A percentile compares a stretch with the other conserved stretches of the same genome.
These are phyloP conservation scores for Drosophila prostipennis DNA, from an alignment of 2,888 invertebrate genomes.

Conservation along the genomic window DNA sequence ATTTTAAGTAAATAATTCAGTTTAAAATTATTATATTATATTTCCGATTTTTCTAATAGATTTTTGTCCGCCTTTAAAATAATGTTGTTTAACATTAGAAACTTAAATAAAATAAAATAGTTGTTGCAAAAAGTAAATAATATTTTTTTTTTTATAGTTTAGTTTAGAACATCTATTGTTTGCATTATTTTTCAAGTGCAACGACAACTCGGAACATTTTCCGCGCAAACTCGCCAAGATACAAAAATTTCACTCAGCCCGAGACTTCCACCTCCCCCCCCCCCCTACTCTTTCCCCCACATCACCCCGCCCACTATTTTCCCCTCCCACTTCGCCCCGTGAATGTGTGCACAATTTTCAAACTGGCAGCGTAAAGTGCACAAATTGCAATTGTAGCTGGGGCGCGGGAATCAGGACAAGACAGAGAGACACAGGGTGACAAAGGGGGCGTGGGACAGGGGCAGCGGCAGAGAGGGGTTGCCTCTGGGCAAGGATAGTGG, in stretches of 20 bases:
- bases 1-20: no score
- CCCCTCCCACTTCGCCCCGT: slow-evolving; percentile 2
- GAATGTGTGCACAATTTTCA: slow-evolving; percentile 52
- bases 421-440: slow-evolving; percentile 13
- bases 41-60: no score
- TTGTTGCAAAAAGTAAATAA: no score
- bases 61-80: no score
- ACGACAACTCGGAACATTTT: slow-evolving; percentile 3
- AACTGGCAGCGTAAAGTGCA: slow-evolving; percentile 69
- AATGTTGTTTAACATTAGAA: no score
- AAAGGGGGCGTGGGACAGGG: slow-evolving; percentile 7
- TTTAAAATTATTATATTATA: no score
- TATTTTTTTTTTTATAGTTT: no score
- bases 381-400: slow-evolving; percentile 70
- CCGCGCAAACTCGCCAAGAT: slow-evolving; percentile 61
- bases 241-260: slow-evolving; percentile 56
- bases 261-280: slow-evolving; percentile 24
- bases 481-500: slow-evolving; percentile 9
- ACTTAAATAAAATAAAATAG: no score
- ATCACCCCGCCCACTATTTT: slow-evolving; percentile 6
- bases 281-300: background rate
- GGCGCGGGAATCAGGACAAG: slow-evolving; percentile 69
- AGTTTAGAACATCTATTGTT: background rate
- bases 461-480: background rate
- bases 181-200: background rate